Percentiles rank a stretch among this genome's conserved stretches.
Evolutionary conservation across 1,140 invertebrate species (phyloP).

Genomic region (Rhopalosiphum padi): DNA sequence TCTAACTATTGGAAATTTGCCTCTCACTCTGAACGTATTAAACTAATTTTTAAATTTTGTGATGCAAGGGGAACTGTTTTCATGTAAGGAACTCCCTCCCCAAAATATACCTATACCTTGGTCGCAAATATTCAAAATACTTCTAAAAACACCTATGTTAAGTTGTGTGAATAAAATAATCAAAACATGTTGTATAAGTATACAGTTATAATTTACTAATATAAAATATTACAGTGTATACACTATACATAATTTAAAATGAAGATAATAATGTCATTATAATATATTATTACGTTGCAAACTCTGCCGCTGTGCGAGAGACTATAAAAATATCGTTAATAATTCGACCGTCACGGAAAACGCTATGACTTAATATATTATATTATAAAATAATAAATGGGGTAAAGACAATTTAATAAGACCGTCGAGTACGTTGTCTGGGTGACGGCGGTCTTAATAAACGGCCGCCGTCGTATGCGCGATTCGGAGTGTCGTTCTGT

Average conservation of each 20-base stretch:
- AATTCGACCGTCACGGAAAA: background rate
- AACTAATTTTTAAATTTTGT: background rate
- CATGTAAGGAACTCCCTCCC: background rate
- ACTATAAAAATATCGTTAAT: background rate
- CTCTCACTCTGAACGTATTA: no score
- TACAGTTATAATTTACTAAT: background rate
- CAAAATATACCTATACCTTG: background rate
- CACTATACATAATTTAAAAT: background rate
- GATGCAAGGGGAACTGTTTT: background rate
- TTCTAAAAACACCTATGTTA: background rate
- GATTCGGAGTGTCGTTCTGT: background rate
- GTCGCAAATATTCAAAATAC: background rate
- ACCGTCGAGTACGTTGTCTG: background rate
- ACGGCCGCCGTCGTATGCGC: background rate
- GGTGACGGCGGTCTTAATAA: background rate
- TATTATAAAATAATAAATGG: background rate
- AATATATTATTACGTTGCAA: background rate
- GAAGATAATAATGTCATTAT: background rate
- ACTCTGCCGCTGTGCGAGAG: background rate
- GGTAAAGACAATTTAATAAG: background rate
- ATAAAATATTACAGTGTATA: background rate
- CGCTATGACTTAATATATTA: background rate
- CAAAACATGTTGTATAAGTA: background rate
- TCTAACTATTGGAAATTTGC: background rate
- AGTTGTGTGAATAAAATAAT: background rate